Percentiles rank a stretch among this genome's conserved stretches.
These are phyloP conservation scores for Galerucella calmariensis DNA, from an alignment of 2,888 invertebrate genomes.

Conservation along the genomic window DNA sequence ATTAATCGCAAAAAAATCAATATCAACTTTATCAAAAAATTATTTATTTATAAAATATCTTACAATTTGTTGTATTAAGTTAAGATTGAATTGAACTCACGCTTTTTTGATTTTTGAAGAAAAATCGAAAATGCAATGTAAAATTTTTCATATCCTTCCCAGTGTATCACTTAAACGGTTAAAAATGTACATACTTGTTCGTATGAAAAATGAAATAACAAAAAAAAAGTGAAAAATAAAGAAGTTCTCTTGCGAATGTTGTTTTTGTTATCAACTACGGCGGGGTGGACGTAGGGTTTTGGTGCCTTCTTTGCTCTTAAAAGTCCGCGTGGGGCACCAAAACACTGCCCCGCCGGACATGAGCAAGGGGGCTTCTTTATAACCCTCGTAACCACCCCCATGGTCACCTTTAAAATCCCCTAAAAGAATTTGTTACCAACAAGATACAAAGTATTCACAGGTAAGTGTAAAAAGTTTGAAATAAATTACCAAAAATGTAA, in stretches of 20 bases:
- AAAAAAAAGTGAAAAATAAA: slow-evolving; percentile 57
- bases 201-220: slow-evolving; percentile 29
- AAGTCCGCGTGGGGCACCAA: slow-evolving; percentile 66
- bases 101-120: slow-evolving; percentile 2
- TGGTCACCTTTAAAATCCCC: slow-evolving; percentile 32
- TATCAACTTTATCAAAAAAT: not conserved
- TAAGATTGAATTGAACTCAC: not conserved
- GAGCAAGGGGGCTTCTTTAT: slow-evolving; percentile 66
- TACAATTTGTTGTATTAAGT: not conserved
- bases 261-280: slow-evolving; percentile 57
- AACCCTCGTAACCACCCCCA: slow-evolving; percentile 58
- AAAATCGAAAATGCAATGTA: slow-evolving; percentile 28
- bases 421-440: not conserved
- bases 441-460: not conserved
- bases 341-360: slow-evolving; percentile 66
- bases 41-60: not conserved
- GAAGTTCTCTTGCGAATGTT: slow-evolving; percentile 65
- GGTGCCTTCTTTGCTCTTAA: slow-evolving; percentile 68
- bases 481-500: not conserved
- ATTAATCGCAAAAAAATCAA: not conserved
- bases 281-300: slow-evolving; percentile 68
- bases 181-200: slow-evolving; percentile 51
- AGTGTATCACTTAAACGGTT: slow-evolving; percentile 45
- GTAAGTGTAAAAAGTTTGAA: not conserved
- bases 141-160: slow-evolving; percentile 33